phyloP scores from a whole-genome alignment of 2,888 invertebrate species.

The Heliconius hortense region DNA sequence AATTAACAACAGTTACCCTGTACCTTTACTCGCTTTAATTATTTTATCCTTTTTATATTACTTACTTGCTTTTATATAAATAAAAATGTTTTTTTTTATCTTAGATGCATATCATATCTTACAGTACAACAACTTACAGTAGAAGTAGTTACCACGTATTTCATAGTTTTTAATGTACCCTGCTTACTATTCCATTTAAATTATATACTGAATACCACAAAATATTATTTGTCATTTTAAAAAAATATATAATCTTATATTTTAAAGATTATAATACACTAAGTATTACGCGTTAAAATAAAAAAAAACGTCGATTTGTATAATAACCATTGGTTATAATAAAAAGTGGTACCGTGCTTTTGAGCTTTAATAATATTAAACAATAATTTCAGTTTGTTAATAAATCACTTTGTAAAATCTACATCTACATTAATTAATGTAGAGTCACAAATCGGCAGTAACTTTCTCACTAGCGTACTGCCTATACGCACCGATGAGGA shows the following conservation, averaged over 20 bases:
- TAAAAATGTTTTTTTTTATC: neutral
- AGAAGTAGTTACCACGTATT: neutral
- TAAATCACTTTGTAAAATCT: neutral
- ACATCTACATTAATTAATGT: neutral
- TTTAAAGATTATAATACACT: neutral
- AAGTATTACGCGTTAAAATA: too few relatives aligned
- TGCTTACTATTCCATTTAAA: constrained; percentile 9
- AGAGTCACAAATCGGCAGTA: constrained; percentile 4
- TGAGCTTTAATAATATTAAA: neutral
- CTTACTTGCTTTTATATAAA: neutral
- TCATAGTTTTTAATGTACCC: constrained; percentile 1
- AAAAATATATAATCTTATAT: too few relatives aligned
- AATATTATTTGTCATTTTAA: neutral
- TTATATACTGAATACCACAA: neutral
- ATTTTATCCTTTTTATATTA: neutral
- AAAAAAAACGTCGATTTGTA: neutral
- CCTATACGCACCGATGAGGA: constrained; percentile 8
- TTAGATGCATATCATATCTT: neutral
- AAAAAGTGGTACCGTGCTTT: neutral
- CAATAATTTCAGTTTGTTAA: neutral
- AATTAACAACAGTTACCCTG: neutral
- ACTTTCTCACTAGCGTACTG: constrained; percentile 23
- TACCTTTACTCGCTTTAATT: neutral
- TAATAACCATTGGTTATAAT: neutral
- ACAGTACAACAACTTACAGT: too few relatives aligned